Percentiles rank a stretch among this genome's conserved stretches.
Conservation (phyloP, 2,113 vertebrate genomes). For the Calyptomena viridis region DNA sequence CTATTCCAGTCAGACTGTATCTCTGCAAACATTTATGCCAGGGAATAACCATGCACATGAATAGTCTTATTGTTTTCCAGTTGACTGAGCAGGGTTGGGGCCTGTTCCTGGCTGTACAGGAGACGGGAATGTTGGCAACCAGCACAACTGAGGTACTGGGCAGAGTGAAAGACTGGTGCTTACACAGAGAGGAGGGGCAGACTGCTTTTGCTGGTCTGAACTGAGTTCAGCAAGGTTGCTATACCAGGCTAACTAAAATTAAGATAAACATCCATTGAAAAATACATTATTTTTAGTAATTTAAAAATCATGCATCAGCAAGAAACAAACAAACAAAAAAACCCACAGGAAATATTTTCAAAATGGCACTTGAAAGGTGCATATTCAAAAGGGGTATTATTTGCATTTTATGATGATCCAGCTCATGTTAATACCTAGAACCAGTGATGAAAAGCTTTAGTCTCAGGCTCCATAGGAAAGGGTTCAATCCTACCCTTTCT, state of each 20-base stretch:
- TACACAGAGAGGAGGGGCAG: not conserved
- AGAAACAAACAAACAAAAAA: not conserved
- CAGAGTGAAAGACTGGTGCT: not conserved
- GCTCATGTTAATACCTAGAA: not conserved
- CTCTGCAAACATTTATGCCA: constrained; percentile 23
- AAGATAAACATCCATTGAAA: not conserved
- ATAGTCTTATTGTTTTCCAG: constrained; percentile 36
- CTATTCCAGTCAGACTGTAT: not conserved
- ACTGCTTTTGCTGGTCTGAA: not conserved
- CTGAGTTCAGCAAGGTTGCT: not conserved
- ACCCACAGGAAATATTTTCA: not conserved
- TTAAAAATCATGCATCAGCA: not conserved
- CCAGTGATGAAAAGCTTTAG: not conserved
- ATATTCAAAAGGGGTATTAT: not conserved
- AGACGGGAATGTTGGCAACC: constrained; percentile 24
- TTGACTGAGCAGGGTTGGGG: not conserved
- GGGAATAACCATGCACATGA: constrained; percentile 48
- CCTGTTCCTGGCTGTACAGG: not conserved
- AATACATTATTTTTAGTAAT: not conserved
- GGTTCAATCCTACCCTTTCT: not conserved
- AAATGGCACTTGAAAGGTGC: not conserved
- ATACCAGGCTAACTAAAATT: not conserved
- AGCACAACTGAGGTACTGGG: not conserved
- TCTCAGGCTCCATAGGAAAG: not conserved
- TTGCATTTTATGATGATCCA: not conserved